These are phyloP conservation scores for Beaufortia kweichowensis DNA, from an alignment of 2,113 vertebrate species.

Conservation along the genomic window DNA sequence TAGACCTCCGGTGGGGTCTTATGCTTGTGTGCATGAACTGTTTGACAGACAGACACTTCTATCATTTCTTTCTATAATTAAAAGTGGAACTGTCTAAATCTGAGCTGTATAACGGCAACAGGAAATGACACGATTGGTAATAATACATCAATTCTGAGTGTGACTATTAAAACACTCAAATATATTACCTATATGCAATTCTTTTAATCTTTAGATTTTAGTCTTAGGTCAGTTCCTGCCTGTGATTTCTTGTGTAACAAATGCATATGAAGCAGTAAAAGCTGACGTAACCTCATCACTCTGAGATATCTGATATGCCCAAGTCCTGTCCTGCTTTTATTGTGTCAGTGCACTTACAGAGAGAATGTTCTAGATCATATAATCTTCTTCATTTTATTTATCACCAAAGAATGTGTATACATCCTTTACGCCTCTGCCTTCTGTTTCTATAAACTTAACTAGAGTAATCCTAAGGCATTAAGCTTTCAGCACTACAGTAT, in stretches of 20 bases:
- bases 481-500: slow-evolving; percentile 15
- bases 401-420: neutral
- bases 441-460: slow-evolving; percentile 4
- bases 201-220: neutral
- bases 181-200: neutral
- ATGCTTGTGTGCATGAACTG: too few relatives aligned
- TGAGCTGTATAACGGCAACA: neutral
- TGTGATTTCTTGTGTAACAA: slow-evolving; percentile 7
- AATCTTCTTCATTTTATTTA: slow-evolving; percentile 14
- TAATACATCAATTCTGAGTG: neutral
- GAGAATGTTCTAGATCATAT: slow-evolving; percentile 15
- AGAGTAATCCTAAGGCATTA: slow-evolving; percentile 25
- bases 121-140: neutral
- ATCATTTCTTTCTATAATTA: too few relatives aligned
- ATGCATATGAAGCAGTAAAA: neutral
- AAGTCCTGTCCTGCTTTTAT: slow-evolving; percentile 12
- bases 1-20: too few relatives aligned
- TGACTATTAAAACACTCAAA: neutral
- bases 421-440: slow-evolving; percentile 7
- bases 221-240: slow-evolving; percentile 20
- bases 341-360: neutral
- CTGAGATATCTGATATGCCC: neutral
- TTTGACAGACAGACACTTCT: too few relatives aligned
- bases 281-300: slow-evolving; percentile 10
- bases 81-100: neutral